Evolutionary conservation across 23 tunicate species (phyloP), one percentile per base, ranked within the genome.

Genomic region (Pegea sp.): DNA sequence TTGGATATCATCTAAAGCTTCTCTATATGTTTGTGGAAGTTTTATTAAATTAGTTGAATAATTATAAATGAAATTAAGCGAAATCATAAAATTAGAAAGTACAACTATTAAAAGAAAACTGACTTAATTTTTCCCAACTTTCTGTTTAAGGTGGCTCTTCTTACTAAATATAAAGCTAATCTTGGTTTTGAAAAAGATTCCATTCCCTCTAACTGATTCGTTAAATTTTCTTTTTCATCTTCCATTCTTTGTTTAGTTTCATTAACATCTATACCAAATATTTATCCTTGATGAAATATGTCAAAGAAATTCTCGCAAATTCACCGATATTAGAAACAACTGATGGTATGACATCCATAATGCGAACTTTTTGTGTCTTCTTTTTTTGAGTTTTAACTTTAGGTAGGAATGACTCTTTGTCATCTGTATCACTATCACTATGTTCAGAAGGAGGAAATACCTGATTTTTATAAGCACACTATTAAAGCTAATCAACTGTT

Each of bases 71-170:
- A n/a, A n/a, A n/a, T n/a, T n/a, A n/a, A n/a, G n/a, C n/a, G n/a
- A n/a, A n/a, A n/a, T n/a, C n/a, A n/a, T n/a, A n/a, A n/a, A n/a
- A n/a, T n/a, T n/a, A n/a, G n/a, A n/a, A n/a, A n/a, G n/a, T n/a
- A n/a, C n/a, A n/a, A n/a, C n/a, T n/a, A n/a, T n/a, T n/a, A n/a
- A n/a, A n/a, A n/a, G n/a, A 7, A 18, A 8, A 26, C 58, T 64
- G 29, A 84, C 95, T 63, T 73, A 7, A 84, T 68, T 25, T 84
- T 66, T 24, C 95, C 95, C n/a, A 74, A 55, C 68, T 84, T 84
- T 43, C 95, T 42, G 20, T 57, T 48, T 68, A 84, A 49, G 0
- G 70, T 38, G 44, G 77, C 95, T 30, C 76, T 30, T 46, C 68
- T 68, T 3, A 72, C 24, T 33, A 84, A 53, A 52, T 65, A 70